phyloP scores from a whole-genome alignment of 53 echinoderm and acorn worm genomes.

The Hippasteria phrygiana region DNA sequence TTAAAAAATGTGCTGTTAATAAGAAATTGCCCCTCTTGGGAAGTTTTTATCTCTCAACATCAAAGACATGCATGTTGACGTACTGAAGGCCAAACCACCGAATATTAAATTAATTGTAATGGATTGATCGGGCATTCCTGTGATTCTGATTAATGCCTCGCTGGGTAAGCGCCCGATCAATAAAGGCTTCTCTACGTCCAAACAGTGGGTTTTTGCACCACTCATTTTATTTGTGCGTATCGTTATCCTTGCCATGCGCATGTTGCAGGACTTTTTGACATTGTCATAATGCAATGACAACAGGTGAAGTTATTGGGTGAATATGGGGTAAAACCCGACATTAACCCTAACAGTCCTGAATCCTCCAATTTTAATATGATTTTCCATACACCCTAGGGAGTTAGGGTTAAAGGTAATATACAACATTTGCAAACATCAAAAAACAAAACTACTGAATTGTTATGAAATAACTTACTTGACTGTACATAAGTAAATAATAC shows the following conservation, averaged over 20 bases:
- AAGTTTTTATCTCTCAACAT: neutral
- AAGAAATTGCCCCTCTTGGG: neutral
- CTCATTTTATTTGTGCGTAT: neutral
- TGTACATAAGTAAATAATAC: no score
- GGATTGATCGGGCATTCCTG: constrained; percentile 44
- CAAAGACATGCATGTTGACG: neutral
- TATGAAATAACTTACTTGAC: no score
- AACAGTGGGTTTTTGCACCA: neutral
- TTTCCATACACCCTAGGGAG: no score
- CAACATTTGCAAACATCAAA: no score
- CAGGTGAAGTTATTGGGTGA: neutral
- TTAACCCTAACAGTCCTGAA: no score
- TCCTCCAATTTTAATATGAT: no score
- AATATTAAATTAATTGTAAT: constrained; percentile 17
- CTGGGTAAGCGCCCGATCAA: neutral
- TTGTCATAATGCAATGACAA: neutral
- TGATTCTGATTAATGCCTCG: constrained; percentile 7
- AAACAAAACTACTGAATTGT: no score
- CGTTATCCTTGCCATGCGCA: neutral
- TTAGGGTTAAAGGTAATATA: no score
- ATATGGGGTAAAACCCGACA: neutral
- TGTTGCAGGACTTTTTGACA: neutral
- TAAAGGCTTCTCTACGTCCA: neutral
- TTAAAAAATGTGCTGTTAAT: no score
- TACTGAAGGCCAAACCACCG: neutral